These are phyloP conservation scores for Austrofundulus limnaeus DNA, from an alignment of 2,113 vertebrate species.

Conservation along the genomic window DNA sequence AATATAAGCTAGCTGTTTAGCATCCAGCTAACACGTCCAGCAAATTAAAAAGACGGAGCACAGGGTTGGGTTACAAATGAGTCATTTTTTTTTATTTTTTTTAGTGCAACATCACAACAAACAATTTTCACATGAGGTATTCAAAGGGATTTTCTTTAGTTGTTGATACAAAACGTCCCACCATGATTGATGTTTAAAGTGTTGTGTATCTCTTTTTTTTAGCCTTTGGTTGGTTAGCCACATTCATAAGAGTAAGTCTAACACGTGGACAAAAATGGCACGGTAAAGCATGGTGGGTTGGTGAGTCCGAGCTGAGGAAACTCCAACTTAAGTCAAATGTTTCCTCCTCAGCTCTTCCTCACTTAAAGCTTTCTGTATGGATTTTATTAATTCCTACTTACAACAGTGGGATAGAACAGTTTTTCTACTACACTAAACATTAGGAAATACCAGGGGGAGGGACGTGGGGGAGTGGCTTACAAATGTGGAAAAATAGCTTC, in stretches of 20 bases:
- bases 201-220: constrained; percentile 74
- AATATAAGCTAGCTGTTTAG: background rate
- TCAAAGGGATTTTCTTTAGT: constrained; percentile 82
- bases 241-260: constrained; percentile 80
- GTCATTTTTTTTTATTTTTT: constrained; percentile 78
- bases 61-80: constrained; percentile 79
- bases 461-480: constrained; percentile 68
- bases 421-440: constrained; percentile 77
- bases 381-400: constrained; percentile 76
- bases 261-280: constrained; percentile 78
- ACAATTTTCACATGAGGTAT: constrained; percentile 87
- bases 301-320: constrained; percentile 63
- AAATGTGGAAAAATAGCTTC: constrained; percentile 81
- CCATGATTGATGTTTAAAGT: constrained; percentile 82
- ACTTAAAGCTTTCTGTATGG: constrained; percentile 76
- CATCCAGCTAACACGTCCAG: constrained; percentile 1
- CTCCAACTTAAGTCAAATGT: constrained; percentile 58
- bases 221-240: constrained; percentile 85
- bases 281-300: constrained; percentile 74
- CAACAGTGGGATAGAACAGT: constrained; percentile 77
- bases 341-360: constrained; percentile 58
- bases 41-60: constrained; percentile 33
- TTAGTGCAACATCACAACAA: constrained; percentile 87
- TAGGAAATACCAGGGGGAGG: constrained; percentile 54
- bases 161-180: constrained; percentile 83